phyloP scores from a whole-genome alignment of 2,888 invertebrate species.

The Pinctada fucata region DNA sequence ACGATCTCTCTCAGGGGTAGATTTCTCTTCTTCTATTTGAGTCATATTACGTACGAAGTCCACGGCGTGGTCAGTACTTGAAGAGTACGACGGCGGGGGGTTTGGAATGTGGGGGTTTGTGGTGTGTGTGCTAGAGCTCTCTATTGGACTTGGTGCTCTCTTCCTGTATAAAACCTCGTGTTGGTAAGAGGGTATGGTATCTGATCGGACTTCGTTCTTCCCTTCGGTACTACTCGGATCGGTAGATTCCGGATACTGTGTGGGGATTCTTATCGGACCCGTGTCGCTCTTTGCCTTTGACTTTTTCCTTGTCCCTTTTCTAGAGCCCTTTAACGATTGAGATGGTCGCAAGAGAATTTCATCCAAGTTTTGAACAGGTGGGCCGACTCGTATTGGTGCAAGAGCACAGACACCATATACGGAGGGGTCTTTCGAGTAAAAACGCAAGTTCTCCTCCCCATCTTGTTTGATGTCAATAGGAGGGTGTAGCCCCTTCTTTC shows the following conservation, averaged over 20 bases:
- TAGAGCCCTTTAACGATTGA: constrained; percentile 3
- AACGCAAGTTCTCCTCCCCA: constrained; percentile 12
- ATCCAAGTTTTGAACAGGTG: constrained; percentile 3
- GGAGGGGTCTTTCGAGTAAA: constrained; percentile 25
- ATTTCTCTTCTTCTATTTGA: constrained; percentile 32
- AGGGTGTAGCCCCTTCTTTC: constrained; percentile 11
- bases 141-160: constrained; percentile 16
- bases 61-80: constrained; percentile 28
- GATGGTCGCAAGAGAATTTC: background rate
- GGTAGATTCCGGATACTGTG: constrained; percentile 8
- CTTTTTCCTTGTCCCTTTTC: constrained; percentile 10
- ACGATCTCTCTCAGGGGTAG: constrained; percentile 20
- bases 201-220: background rate
- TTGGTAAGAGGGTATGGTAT: constrained; percentile 12
- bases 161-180: constrained; percentile 9
- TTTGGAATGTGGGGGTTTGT: constrained; percentile 21
- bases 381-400: constrained; percentile 33
- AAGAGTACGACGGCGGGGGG: constrained; percentile 36
- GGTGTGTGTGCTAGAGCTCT: constrained; percentile 23
- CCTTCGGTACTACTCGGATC: background rate
- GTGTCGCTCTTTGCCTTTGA: constrained; percentile 7
- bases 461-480: constrained; percentile 23
- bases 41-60: constrained; percentile 30
- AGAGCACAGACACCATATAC: constrained; percentile 34
- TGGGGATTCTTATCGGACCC: constrained; percentile 8